Evolutionary conservation across 2,113 vertebrate species (phyloP).

Genomic region (Spheniscus mendiculus): DNA sequence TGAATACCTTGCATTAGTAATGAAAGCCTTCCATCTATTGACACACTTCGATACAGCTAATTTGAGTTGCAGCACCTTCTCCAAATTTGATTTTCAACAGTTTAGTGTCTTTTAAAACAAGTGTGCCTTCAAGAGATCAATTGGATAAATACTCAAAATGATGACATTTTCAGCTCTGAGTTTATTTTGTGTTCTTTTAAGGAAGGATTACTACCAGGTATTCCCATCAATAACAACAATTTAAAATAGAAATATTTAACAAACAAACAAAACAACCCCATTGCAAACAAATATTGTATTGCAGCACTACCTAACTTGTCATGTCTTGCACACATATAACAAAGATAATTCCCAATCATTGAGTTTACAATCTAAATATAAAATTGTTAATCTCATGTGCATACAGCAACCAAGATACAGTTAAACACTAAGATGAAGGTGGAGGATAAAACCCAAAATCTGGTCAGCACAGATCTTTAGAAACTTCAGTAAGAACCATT

Average conservation of each 20-base stretch:
- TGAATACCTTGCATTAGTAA: fast-evolving
- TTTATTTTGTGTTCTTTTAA: not conserved
- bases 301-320: not conserved
- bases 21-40: not conserved
- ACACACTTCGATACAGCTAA: fast-evolving
- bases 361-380: not conserved
- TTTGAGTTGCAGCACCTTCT: not conserved
- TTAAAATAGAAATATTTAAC: not conserved
- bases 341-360: not conserved
- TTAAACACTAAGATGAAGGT: not conserved
- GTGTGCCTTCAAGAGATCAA: not conserved
- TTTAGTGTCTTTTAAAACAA: not conserved
- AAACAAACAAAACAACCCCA: not conserved
- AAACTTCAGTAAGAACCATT: not conserved
- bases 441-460: not conserved
- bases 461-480: not conserved
- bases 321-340: not conserved
- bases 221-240: not conserved
- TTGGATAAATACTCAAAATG: not conserved
- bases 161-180: not conserved
- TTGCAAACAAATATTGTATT: not conserved
- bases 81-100: not conserved
- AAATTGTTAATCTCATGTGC: not conserved
- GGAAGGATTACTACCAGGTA: not conserved
- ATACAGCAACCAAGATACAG: not conserved